phyloP scores from a whole-genome alignment of 2,888 invertebrate genomes.

The Perizoma affinitatum region DNA sequence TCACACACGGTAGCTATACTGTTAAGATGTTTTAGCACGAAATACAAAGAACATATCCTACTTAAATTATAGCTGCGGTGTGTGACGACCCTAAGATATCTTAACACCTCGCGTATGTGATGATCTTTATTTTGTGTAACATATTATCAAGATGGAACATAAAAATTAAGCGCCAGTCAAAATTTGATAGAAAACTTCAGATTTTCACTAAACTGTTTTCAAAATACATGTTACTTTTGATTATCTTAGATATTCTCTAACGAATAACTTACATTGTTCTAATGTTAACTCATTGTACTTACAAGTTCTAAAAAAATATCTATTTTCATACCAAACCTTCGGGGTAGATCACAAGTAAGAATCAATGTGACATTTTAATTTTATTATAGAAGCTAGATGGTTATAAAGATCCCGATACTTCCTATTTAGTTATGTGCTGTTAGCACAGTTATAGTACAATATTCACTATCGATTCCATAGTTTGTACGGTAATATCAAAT shows the following conservation, averaged over 20 bases:
- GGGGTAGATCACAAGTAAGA: slow-evolving; percentile 13
- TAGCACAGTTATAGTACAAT: slow-evolving; percentile 35
- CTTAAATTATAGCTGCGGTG: too few species aligned
- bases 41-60: too few species aligned
- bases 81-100: too few species aligned
- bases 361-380: slow-evolving; percentile 25
- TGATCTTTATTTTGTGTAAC: too few species aligned
- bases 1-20: too few species aligned
- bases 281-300: not conserved
- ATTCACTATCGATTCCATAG: slow-evolving; percentile 33
- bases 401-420: slow-evolving; percentile 18
- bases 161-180: too few species aligned
- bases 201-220: too few species aligned
- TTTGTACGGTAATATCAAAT: slow-evolving; percentile 32
- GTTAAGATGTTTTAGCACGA: too few species aligned
- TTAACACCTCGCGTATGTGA: too few species aligned
- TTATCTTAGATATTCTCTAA: not conserved
- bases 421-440: slow-evolving; percentile 15
- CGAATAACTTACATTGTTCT: not conserved
- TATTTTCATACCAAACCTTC: slow-evolving; percentile 18
- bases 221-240: not conserved
- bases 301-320: slow-evolving; percentile 2
- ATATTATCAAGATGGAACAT: too few species aligned
- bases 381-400: slow-evolving; percentile 21
- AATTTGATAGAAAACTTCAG: too few species aligned